Evolutionary conservation across 35 echinoderm and acorn worm species (phyloP).

Genomic region (Diadema setosum): DNA sequence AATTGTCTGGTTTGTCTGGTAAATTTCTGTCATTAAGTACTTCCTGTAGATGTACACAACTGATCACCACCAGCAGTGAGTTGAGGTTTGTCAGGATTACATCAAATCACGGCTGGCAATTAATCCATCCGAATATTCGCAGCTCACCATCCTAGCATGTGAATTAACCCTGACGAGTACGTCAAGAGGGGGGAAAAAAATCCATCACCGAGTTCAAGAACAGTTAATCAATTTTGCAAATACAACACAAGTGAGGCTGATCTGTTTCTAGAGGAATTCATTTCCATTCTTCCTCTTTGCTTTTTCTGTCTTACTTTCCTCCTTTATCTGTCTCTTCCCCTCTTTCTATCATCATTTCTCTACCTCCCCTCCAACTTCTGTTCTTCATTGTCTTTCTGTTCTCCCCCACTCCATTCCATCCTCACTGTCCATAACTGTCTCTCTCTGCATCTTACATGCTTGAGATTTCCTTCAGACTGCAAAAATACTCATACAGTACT

Average conservation of each 20-base stretch:
- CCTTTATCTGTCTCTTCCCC: neutral
- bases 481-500: too few species aligned
- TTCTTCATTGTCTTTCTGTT: neutral
- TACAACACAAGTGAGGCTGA: neutral
- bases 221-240: constrained; percentile 7
- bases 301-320: neutral
- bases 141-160: neutral
- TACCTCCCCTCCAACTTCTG: neutral
- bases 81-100: neutral
- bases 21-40: too few species aligned
- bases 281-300: neutral
- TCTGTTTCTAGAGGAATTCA: too few species aligned
- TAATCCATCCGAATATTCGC: neutral
- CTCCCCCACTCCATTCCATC: neutral
- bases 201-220: neutral
- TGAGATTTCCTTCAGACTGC: neutral
- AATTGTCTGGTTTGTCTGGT: too few species aligned
- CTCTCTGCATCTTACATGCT: neutral
- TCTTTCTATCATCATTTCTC: neutral
- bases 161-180: neutral
- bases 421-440: neutral
- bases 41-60: too few species aligned
- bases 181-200: too few species aligned
- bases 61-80: too few species aligned
- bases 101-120: neutral